Evolutionary conservation across 2,888 invertebrate species (phyloP).

Genomic region (Drosophila lutescens): DNA sequence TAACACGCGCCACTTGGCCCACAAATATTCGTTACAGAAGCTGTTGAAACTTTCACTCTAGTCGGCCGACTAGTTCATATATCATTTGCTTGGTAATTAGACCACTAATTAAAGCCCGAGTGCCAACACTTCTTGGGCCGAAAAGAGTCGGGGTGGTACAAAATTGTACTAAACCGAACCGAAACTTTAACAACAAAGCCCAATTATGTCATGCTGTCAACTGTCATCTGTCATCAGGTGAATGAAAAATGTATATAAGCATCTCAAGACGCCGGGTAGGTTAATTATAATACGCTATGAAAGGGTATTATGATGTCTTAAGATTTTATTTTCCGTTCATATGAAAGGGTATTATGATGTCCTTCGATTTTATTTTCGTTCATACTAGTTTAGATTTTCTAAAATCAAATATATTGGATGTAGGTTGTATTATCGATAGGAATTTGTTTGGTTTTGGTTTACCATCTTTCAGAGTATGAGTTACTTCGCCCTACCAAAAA

Average conservation of each 20-base stretch:
- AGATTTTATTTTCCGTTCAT: too few relatives aligned
- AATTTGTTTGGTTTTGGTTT: too few relatives aligned
- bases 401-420: too few relatives aligned
- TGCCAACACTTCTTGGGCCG: constrained; percentile 46
- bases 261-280: neutral
- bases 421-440: too few relatives aligned
- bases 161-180: constrained; percentile 27
- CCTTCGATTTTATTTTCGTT: too few relatives aligned
- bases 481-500: neutral
- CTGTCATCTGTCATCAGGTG: constrained; percentile 37
- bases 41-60: constrained; percentile 35
- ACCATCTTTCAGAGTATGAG: neutral
- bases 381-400: neutral
- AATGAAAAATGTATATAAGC: constrained; percentile 18
- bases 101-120: constrained; percentile 51
- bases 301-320: neutral
- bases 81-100: constrained; percentile 59
- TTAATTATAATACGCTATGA: neutral
- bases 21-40: constrained; percentile 9
- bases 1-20: constrained; percentile 41
- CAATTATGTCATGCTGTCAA: constrained; percentile 60
- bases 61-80: constrained; percentile 4
- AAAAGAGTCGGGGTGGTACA: constrained; percentile 22
- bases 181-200: constrained; percentile 42
- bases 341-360: neutral